Evolutionary conservation across 2,113 vertebrate species (phyloP), one percentile per base, ranked within the genome.

Genomic region (Pterocles gutturalis): DNA sequence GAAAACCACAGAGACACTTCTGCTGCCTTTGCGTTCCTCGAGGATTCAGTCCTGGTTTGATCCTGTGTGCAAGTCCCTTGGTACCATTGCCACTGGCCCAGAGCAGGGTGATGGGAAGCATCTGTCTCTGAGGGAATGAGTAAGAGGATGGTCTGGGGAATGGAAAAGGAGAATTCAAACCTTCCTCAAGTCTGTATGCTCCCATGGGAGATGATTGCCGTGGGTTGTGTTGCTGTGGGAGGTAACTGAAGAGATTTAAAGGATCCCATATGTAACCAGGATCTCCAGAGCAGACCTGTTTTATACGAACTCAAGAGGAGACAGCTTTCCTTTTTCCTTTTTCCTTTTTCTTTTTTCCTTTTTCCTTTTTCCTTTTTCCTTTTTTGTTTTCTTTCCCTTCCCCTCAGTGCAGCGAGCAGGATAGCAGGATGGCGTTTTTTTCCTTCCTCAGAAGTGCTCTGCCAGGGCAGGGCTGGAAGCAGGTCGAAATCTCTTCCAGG

Each of bases 181-280:
- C 48, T 72, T 91, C 34, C 24, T 79, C 0, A 0, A 15, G n/a
- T 67, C 18, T 43, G 15, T 49, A 28, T 3, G 1, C 13, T 79
- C 36, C 17, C 7, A 4, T 17, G 19, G 53, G 71, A 83, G 76
- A 7, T 72, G 20, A 41, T 33, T 89, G 48, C 61, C 8, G 5
- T 58, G 48, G 64, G 11, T 80, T 2, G 0, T 41, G 33, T 64
- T 79, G 43, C 79, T 80, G 69, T 45, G 48, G n/a, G 20, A 51
- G 15, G 65, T 53, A 43, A 53, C 20, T 62, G 57, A 75, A 79
- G 34, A 34, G 64, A 80, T 66, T 46, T 70, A 54, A 81, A 77
- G 58, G 49, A n/a, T 77, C 16, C 16, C 45, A 13, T 38, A 18
- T 22, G 36, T 71, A 86, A 73, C 34, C 33, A 61, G 10, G n/a